phyloP scores from a whole-genome alignment of 2,113 vertebrate genomes.

The Arvicanthis niloticus region DNA sequence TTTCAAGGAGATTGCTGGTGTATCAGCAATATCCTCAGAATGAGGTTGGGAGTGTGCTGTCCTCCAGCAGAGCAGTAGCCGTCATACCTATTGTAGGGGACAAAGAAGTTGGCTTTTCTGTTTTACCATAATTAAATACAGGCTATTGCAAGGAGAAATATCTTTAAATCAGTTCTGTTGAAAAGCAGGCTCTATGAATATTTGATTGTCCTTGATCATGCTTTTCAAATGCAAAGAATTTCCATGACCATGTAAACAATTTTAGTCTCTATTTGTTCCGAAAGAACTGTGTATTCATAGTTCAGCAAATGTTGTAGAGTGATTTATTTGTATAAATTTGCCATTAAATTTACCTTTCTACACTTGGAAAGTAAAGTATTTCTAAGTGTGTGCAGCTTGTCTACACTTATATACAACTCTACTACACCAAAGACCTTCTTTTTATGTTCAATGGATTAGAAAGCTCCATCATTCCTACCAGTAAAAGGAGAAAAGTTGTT shows the following conservation, averaged over 20 bases:
- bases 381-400: slow-evolving; percentile 43
- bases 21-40: slow-evolving; percentile 22
- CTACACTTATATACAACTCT: slow-evolving; percentile 49
- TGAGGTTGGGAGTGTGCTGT: slow-evolving; percentile 2
- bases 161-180: slow-evolving; percentile 54
- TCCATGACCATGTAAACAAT: slow-evolving; percentile 53
- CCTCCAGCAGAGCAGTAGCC: slow-evolving; percentile 56
- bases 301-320: slow-evolving; percentile 26
- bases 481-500: slow-evolving; percentile 4
- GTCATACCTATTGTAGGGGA: slow-evolving; percentile 56
- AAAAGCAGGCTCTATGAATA: slow-evolving; percentile 67
- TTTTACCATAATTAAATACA: background rate
- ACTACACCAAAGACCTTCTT: slow-evolving; percentile 43
- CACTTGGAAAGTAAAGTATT: slow-evolving; percentile 71
- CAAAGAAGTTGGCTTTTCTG: slow-evolving; percentile 58
- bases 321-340: slow-evolving; percentile 61
- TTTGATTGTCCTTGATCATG: slow-evolving; percentile 62
- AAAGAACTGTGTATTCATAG: slow-evolving; percentile 56
- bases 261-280: slow-evolving; percentile 73
- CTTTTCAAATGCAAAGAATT: slow-evolving; percentile 68
- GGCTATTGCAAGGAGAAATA: slow-evolving; percentile 10
- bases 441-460: slow-evolving; percentile 54
- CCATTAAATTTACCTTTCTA: slow-evolving; percentile 47
- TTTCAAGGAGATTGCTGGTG: slow-evolving; percentile 65
- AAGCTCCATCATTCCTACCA: background rate